Conservation (phyloP, 2,797 vertebrate species). For the Carapus acus region DNA sequence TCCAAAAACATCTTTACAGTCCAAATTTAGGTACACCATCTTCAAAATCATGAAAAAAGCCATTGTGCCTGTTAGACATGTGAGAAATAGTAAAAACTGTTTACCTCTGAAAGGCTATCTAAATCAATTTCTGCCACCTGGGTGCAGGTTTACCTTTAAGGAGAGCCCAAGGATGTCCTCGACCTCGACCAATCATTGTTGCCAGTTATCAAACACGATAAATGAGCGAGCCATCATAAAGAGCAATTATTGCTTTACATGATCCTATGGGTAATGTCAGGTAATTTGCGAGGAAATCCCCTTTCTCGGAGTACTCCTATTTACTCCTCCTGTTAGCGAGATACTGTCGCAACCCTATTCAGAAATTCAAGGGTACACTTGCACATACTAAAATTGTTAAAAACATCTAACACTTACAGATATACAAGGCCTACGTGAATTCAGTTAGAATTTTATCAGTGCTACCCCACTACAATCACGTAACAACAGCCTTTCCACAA, state of each 20-base stretch:
- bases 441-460: background rate
- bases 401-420: too few relatives aligned
- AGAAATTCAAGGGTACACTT: slow-evolving; percentile 3
- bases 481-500: slow-evolving; percentile 18
- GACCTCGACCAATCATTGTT: background rate
- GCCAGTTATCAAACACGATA: background rate
- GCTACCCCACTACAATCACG: slow-evolving; percentile 5
- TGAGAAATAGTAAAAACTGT: too few relatives aligned
- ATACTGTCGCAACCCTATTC: background rate
- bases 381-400: background rate
- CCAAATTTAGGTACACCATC: too few relatives aligned
- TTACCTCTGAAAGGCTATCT: background rate
- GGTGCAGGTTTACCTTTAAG: background rate
- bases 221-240: background rate
- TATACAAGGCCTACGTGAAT: too few relatives aligned
- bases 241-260: background rate
- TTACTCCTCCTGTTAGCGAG: background rate
- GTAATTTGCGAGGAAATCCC: background rate
- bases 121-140: background rate
- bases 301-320: background rate
- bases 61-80: too few relatives aligned
- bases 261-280: background rate
- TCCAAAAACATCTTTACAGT: too few relatives aligned
- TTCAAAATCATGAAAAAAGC: too few relatives aligned
- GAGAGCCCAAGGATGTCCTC: background rate